Evolutionary conservation across 2,888 invertebrate genomes (phyloP).

Genomic region (Pseudococcus longispinus): DNA sequence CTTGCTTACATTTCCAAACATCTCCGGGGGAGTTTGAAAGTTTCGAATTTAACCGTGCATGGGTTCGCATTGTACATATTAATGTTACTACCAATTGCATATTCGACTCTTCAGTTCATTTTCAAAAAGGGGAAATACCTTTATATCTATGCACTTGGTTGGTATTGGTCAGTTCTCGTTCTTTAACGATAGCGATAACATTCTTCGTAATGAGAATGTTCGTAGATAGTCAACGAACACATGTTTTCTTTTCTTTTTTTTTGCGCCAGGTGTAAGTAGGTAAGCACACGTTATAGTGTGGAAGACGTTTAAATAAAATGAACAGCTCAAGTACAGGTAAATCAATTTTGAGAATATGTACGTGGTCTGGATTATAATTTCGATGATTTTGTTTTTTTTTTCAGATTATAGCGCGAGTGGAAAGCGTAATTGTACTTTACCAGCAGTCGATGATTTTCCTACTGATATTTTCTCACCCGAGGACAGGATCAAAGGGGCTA

Average conservation of each 20-base stretch:
- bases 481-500: constrained; percentile 68
- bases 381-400: not conserved
- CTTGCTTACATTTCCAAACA: constrained; percentile 28
- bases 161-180: not conserved
- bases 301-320: not conserved
- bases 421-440: constrained; percentile 66
- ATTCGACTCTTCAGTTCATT: not conserved
- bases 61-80: not conserved
- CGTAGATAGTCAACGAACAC: not conserved
- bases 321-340: not conserved
- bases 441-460: constrained; percentile 72
- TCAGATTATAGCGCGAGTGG: constrained; percentile 34
- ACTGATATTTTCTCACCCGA: constrained; percentile 68
- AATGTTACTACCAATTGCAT: not conserved
- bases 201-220: not conserved
- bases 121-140: not conserved
- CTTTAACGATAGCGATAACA: not conserved
- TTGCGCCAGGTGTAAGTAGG: not conserved
- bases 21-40: constrained; percentile 9
- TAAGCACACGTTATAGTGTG: not conserved
- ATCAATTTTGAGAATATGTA: not conserved
- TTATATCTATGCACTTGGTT: not conserved
- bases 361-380: not conserved
- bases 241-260: too few relatives aligned
- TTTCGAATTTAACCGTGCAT: not conserved